Conservation (phyloP, 2,888 invertebrate genomes). For the Drosophila flavopinicola region DNA sequence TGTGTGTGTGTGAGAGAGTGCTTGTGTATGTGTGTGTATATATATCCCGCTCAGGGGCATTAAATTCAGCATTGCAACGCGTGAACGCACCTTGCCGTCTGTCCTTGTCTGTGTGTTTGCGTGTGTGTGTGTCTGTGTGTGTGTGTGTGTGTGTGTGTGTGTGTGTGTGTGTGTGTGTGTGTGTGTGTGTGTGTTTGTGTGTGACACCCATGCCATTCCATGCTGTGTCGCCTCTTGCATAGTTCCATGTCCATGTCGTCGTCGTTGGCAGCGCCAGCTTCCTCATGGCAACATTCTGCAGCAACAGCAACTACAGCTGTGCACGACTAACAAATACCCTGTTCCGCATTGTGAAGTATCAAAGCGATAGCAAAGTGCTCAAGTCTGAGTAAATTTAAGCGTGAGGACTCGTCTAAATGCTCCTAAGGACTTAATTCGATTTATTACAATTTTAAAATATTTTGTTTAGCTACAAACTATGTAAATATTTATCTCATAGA, state of each 20-base stretch:
- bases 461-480: too few relatives aligned
- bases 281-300: slow-evolving; percentile 51
- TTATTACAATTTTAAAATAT: too few relatives aligned
- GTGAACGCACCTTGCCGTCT: slow-evolving; percentile 75
- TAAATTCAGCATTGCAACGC: slow-evolving; percentile 72
- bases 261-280: slow-evolving; percentile 44
- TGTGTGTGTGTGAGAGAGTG: slow-evolving; percentile 10
- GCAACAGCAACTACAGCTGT: slow-evolving; percentile 17
- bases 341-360: not conserved
- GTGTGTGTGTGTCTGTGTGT: slow-evolving; percentile 12
- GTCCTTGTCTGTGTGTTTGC: slow-evolving; percentile 13
- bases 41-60: slow-evolving; percentile 1
- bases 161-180: slow-evolving; percentile 36
- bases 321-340: slow-evolving; percentile 14
- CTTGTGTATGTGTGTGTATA: not conserved
- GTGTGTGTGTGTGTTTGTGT: too few relatives aligned
- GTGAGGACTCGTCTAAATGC: not conserved
- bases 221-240: slow-evolving; percentile 70
- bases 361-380: not conserved
- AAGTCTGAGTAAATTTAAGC: not conserved
- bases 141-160: slow-evolving; percentile 19
- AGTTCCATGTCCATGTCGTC: slow-evolving; percentile 71
- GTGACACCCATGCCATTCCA: slow-evolving; percentile 29
- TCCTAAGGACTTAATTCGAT: not conserved
- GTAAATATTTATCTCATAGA: too few relatives aligned